Base-by-base conservation (phyloP, 2,113 vertebrate genomes). In the Sebastes fasciatus region DNA sequence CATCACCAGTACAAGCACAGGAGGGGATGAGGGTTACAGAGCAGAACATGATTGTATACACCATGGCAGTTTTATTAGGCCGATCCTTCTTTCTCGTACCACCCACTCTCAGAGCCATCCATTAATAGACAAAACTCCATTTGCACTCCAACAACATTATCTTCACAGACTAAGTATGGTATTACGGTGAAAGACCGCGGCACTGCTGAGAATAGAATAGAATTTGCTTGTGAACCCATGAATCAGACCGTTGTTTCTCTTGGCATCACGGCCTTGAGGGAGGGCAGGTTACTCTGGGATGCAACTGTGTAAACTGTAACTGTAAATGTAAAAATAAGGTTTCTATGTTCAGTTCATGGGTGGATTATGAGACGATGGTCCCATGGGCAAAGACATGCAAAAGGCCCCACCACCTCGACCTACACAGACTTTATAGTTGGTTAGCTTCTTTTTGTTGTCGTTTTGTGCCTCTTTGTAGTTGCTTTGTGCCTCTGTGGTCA, bases 141-240 rank as follows among this genome's bases (percentile, higher is more conserved):
- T 87, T 86, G 77, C 68, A n/a, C 71, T 91, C 68, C 78, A 43
- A 70, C 68, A 82, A 72, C 69, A 49, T 83, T 72, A 86, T 89
- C 81, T 88, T 71, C 61, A 67, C 86, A 78, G 84, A 69, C 93
- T 91, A 92, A 92, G 91, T 93, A 87, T 89, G 91, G 90, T 84
- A 83, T 90, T 66, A 83, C 1, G 21, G 80, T 77, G 74, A 86
- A 69, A 65, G 75, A 66, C 64, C 68, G 0, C 64, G 61, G 75
- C 58, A 40, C 72, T 63, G 67, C 88, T 87, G 67, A 74, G 80
- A 93, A 90, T 89, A 91, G 84, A 89, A 81, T 13, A 83, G 52
- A 84, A 66, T 76, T 79, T 71, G 8, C 55, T 76, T 45, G 77
- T 83, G 82, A 91, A 77, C 62, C 67, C 84, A 74, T 82, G 79